Evolutionary conservation across 35 echinoderm and acorn worm species (phyloP), one percentile per base, ranked within the genome.

Genomic region (Nesometra sesokonis): DNA sequence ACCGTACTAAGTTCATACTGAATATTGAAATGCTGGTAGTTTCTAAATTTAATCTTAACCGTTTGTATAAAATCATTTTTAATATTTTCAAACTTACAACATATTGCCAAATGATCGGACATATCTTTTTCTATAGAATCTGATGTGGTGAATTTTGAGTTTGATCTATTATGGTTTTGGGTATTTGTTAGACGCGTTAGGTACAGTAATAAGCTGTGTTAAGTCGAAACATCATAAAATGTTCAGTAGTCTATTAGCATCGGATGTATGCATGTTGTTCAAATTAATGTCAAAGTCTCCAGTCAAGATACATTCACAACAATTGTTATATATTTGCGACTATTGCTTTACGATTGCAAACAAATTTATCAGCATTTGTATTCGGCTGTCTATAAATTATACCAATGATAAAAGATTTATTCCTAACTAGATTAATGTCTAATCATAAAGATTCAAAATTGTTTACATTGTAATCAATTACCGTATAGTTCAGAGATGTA

Each of bases 391-490:
- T 83, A 39, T 83, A 83, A 11, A 83, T 36, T 23, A 83, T n/a
- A 4, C 81, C 32, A 83, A 83, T 5, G 3, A 38, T 39, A 39
- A 83, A 23, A 0, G 35, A 34, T 83, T 83, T 83, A 37, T 37
- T 37, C 9, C 11, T 36, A 30, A 3, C 33, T 17, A 83, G 3
- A 30, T 83, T 9, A 0, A 83, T 17, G 37, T 83, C 81, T 8
- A 83, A n/a, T 35, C 81, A 83, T 83, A 83, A 83, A 13, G 33
- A 83, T 30, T 83, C 81, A 39, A 35, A 80, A 80, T 80, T 11
- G 32, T 30, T 32, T 80, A 80, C 11, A 37, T 83, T 35, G 38
- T 37, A 36, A 34, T 37, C 35, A 83, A 83, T 83, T 0, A 83
- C 81, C 29, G 3, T 34, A 39, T 36, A 83, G 30, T 39, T 37